A percentile compares a stretch with the other conserved stretches of the same genome.
These are phyloP conservation scores for Caretta caretta DNA, from an alignment of 2,113 vertebrate species.

Conservation along the genomic window DNA sequence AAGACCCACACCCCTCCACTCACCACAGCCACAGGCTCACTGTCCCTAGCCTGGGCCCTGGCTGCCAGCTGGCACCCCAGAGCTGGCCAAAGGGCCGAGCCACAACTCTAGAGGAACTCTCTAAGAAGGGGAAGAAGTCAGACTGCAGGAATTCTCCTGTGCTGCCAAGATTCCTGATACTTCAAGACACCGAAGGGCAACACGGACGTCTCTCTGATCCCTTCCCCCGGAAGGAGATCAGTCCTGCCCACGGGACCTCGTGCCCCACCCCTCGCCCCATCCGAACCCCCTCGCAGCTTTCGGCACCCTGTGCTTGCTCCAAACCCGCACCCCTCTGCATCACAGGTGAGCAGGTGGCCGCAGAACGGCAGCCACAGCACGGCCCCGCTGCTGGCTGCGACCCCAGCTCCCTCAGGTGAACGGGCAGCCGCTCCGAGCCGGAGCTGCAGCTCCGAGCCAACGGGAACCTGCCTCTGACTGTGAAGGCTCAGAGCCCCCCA, in stretches of 20 bases:
- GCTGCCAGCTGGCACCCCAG: not conserved
- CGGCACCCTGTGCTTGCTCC: not conserved
- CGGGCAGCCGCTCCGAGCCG: not conserved
- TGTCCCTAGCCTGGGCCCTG: too few species aligned
- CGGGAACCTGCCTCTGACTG: not conserved
- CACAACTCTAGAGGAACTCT: too few species aligned
- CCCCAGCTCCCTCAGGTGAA: not conserved
- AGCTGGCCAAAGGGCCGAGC: not conserved
- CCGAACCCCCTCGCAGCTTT: slow-evolving; percentile 4
- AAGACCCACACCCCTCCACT: not conserved
- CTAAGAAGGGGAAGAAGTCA: too few species aligned
- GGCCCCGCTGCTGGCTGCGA: not conserved
- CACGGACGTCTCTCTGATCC: not conserved
- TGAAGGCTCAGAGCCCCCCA: not conserved
- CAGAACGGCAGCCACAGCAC: not conserved
- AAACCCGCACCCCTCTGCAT: fast-evolving
- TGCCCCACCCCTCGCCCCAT: not conserved
- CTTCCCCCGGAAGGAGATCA: not conserved
- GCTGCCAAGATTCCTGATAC: not conserved
- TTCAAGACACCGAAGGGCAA: not conserved
- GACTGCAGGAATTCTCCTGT: not conserved
- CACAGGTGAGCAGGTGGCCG: not conserved
- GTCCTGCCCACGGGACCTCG: too few species aligned
- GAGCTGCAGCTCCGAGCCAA: not conserved
- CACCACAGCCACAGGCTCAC: not conserved